These are phyloP conservation scores for Branchellion lobata DNA, from an alignment of 2,888 invertebrate species.

Conservation along the genomic window DNA sequence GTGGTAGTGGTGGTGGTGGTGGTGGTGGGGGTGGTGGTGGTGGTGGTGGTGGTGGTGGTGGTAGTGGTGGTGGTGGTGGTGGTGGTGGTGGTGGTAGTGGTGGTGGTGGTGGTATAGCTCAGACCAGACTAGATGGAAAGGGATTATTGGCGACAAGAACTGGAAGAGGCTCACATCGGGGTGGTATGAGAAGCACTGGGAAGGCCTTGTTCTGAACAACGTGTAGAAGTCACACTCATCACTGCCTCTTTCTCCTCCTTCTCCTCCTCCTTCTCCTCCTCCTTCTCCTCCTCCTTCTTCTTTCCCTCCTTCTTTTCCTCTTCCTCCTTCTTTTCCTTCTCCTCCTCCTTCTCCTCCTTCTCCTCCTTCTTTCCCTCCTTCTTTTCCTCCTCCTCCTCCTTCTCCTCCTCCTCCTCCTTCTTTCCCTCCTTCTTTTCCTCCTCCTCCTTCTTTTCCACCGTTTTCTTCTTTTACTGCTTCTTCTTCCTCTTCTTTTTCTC, in stretches of 20 bases:
- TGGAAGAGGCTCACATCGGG: conserved; percentile 27
- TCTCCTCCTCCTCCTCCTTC: conserved; percentile 3
- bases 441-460: too few relatives aligned
- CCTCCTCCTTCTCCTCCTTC: background rate
- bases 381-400: conserved; percentile 1
- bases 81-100: too few relatives aligned
- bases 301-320: background rate
- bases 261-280: background rate
- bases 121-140: too few relatives aligned
- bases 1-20: too few relatives aligned
- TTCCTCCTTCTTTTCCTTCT: background rate
- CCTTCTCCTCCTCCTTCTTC: background rate
- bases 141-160: too few relatives aligned
- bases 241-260: background rate
- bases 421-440: too few relatives aligned
- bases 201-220: background rate
- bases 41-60: background rate
- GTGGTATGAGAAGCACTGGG: conserved; percentile 10
- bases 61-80: too few relatives aligned
- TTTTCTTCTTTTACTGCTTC: too few relatives aligned
- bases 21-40: background rate
- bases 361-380: background rate
- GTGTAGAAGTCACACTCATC: conserved; percentile 6
- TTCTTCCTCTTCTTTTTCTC: too few relatives aligned
- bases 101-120: too few relatives aligned